Conservation (phyloP, 2,113 vertebrate species). For the Galemys pyrenaicus region DNA sequence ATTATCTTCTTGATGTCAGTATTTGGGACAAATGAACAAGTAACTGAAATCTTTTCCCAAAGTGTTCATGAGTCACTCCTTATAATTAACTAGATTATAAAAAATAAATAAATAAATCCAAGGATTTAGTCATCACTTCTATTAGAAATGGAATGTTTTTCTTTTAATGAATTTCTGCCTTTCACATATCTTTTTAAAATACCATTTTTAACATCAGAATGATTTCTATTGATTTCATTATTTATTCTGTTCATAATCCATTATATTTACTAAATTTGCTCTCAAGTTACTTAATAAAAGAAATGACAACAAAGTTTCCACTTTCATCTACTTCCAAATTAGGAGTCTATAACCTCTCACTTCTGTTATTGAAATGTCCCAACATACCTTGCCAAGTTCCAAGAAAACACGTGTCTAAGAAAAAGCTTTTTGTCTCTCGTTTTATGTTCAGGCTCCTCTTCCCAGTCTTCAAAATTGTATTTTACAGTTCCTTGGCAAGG, state of each 20-base stretch:
- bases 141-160: not conserved
- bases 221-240: not conserved
- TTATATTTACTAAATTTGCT: not conserved
- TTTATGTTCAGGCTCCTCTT: not conserved
- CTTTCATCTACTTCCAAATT: not conserved
- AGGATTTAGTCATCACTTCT: not conserved
- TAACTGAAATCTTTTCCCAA: not conserved
- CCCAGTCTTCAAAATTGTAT: not conserved
- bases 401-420: slow-evolving; percentile 39
- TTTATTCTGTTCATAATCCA: not conserved
- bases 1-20: not conserved
- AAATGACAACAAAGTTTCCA: not conserved
- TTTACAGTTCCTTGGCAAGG: not conserved
- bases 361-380: not conserved
- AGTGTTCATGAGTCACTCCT: not conserved
- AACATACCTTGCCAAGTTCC: not conserved
- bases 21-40: not conserved
- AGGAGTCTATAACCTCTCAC: not conserved
- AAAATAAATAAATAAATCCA: not conserved
- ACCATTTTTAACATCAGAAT: not conserved
- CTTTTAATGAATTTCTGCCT: not conserved
- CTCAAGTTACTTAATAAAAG: not conserved
- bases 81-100: not conserved
- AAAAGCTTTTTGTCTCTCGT: not conserved
- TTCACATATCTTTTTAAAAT: not conserved